phyloP scores from a whole-genome alignment of 2,797 vertebrate species.

The Pagetopsis macropterus region DNA sequence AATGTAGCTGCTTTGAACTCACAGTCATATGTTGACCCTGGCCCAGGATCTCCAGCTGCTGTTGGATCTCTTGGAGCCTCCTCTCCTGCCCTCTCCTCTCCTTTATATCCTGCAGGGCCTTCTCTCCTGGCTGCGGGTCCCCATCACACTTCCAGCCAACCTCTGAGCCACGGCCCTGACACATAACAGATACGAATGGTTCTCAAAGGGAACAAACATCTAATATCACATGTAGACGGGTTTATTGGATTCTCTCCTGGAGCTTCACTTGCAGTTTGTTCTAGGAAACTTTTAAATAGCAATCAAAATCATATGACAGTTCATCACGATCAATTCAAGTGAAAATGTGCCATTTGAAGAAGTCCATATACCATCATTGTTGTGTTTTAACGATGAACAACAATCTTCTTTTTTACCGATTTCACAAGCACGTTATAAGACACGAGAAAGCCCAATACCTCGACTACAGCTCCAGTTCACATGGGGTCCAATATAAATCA shows the following conservation, averaged over 20 bases:
- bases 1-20: constrained; percentile 75
- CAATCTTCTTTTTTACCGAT: constrained; percentile 19
- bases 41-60: constrained; percentile 87
- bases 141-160: constrained; percentile 70
- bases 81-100: constrained; percentile 86
- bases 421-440: not conserved
- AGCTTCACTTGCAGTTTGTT: constrained; percentile 29
- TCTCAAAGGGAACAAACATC: constrained; percentile 63
- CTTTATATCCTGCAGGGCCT: constrained; percentile 86
- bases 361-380: constrained; percentile 9
- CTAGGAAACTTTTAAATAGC: constrained; percentile 36
- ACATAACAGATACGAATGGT: constrained; percentile 64
- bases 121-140: constrained; percentile 86
- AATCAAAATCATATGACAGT: constrained; percentile 34
- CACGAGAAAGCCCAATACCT: constrained; percentile 22
- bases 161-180: constrained; percentile 72
- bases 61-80: constrained; percentile 89
- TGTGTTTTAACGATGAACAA: constrained; percentile 1
- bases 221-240: constrained; percentile 52
- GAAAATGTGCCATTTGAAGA: constrained; percentile 40
- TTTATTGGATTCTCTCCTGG: constrained; percentile 17
- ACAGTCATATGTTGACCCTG: constrained; percentile 75
- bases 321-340: constrained; percentile 41
- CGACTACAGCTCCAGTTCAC: constrained; percentile 23
- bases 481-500: constrained; percentile 62